Evolutionary conservation across 2,888 invertebrate species (phyloP).

Genomic region (Dryococelus australis): DNA sequence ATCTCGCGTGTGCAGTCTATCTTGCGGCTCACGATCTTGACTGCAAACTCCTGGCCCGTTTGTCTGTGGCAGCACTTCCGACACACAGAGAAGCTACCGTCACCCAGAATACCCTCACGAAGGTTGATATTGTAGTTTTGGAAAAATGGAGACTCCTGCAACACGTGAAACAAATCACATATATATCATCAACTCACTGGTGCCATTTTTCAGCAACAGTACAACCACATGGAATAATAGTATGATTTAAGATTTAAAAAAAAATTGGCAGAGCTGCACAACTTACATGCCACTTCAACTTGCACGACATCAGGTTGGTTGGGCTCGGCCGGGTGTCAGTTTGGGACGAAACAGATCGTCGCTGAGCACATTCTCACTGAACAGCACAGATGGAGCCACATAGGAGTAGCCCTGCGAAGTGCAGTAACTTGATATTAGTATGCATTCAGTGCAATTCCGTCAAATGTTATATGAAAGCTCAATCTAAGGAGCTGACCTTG

Average conservation of each 20-base stretch:
- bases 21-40: constrained; percentile 81
- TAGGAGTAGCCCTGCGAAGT: constrained; percentile 85
- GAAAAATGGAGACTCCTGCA: constrained; percentile 84
- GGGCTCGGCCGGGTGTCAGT: constrained; percentile 63
- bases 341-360: constrained; percentile 69
- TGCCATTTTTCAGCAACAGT: too few relatives aligned
- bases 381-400: constrained; percentile 90
- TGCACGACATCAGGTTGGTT: constrained; percentile 63
- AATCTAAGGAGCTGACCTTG: constrained; percentile 64
- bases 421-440: neutral
- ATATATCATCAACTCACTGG: neutral
- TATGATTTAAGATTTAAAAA: too few relatives aligned
- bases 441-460: neutral
- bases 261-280: neutral
- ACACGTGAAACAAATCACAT: neutral
- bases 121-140: constrained; percentile 80
- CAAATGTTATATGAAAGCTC: neutral
- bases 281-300: constrained; percentile 57
- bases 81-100: constrained; percentile 90
- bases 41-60: constrained; percentile 81
- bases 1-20: constrained; percentile 78
- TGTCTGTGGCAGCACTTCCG: constrained; percentile 78
- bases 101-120: constrained; percentile 76
- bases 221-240: too few relatives aligned
- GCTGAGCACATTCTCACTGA: constrained; percentile 79